Conservation (phyloP, 2,113 vertebrate species). For the Tragelaphus buxtoni region DNA sequence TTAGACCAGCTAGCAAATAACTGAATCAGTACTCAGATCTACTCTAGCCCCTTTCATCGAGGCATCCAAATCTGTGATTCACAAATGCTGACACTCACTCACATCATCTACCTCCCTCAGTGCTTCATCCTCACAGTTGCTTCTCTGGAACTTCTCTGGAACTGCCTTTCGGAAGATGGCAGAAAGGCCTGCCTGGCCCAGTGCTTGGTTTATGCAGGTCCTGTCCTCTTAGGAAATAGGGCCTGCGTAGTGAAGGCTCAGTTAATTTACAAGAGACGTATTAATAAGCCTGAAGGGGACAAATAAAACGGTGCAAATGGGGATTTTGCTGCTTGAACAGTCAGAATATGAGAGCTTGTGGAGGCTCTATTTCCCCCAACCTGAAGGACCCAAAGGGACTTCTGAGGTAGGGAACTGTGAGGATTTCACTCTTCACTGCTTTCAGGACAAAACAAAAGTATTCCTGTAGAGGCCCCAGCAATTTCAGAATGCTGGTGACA, state of each 20-base stretch:
- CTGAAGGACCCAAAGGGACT: neutral
- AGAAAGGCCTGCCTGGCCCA: neutral
- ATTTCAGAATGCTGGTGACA: conserved; percentile 46
- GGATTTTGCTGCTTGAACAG: neutral
- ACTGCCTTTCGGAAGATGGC: accelerated
- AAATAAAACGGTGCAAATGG: neutral
- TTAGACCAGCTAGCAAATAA: neutral
- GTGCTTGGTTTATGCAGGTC: neutral
- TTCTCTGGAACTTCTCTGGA: neutral
- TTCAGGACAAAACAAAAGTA: neutral
- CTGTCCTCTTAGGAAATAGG: neutral
- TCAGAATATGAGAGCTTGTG: conserved; percentile 25
- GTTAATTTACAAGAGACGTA: neutral
- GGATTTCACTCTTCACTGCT: neutral
- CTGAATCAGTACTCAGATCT: neutral
- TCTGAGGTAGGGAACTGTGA: neutral
- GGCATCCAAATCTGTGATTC: neutral
- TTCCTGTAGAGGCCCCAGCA: conserved; percentile 41
- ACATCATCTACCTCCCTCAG: conserved; percentile 14
- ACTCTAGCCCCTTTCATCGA: neutral
- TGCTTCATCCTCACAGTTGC: neutral
- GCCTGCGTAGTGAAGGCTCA: neutral
- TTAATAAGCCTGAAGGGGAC: neutral
- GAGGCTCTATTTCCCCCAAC: conserved; percentile 27
- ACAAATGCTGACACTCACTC: neutral